Conservation (phyloP, 2,888 invertebrate species). For the Epinotia nisella region DNA sequence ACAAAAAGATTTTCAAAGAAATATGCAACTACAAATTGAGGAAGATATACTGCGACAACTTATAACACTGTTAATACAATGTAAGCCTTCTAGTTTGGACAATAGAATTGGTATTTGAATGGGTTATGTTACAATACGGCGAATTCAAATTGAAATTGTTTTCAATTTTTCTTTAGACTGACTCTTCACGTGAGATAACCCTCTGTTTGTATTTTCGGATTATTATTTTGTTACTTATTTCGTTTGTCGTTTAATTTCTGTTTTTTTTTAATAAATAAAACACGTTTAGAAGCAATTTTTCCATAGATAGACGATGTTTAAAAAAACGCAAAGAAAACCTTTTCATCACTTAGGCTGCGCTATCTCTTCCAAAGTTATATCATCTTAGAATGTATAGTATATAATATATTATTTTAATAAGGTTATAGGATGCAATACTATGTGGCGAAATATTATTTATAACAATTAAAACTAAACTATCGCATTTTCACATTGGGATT, state of each 20-base stretch:
- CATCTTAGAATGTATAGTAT: slow-evolving; percentile 38
- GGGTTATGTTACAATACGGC: too few relatives aligned
- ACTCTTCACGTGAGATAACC: too few relatives aligned
- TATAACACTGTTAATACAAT: too few relatives aligned
- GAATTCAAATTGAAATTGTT: too few relatives aligned
- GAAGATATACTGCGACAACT: too few relatives aligned
- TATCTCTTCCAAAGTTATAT: slow-evolving; percentile 29
- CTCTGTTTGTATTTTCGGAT: neutral
- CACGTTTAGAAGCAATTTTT: neutral
- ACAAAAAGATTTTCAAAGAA: too few relatives aligned
- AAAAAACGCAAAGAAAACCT: neutral
- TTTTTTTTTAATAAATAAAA: neutral
- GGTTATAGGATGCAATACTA: slow-evolving; percentile 20
- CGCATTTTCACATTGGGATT: too few relatives aligned
- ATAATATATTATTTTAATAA: slow-evolving; percentile 31
- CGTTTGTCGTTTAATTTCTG: neutral
- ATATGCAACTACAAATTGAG: too few relatives aligned
- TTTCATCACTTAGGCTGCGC: neutral
- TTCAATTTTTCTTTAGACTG: too few relatives aligned
- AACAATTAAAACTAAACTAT: neutral
- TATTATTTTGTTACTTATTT: neutral
- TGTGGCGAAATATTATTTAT: slow-evolving; percentile 17
- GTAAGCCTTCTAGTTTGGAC: too few relatives aligned
- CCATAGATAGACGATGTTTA: neutral
- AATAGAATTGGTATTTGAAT: too few relatives aligned